Evolutionary conservation across 1,140 invertebrate genomes (phyloP).

Genomic region (Brevipalpus yothersi): DNA sequence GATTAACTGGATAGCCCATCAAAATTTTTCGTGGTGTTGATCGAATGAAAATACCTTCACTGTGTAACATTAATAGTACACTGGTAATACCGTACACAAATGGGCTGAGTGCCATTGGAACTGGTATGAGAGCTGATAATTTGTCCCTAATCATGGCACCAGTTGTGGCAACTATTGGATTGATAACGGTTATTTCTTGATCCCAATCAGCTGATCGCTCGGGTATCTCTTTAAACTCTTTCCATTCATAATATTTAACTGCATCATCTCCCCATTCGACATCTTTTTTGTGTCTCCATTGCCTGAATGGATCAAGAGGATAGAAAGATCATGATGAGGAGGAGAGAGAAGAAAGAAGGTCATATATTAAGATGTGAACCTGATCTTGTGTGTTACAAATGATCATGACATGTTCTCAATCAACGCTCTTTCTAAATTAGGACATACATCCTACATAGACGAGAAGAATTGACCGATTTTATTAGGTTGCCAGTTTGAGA

Average conservation of each 20-base stretch:
- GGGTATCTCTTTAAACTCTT: neutral
- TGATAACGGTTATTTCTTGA: constrained; percentile 7
- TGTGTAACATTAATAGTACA: neutral
- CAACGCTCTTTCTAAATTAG: no score
- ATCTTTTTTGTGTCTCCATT: constrained; percentile 1
- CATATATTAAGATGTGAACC: no score
- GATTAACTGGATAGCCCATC: neutral
- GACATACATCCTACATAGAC: no score
- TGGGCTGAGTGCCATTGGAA: neutral
- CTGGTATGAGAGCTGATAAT: neutral
- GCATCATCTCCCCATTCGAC: constrained; percentile 1
- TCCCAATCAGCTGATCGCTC: neutral
- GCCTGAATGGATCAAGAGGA: neutral
- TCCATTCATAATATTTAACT: constrained; percentile 6
- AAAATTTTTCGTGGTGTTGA: neutral
- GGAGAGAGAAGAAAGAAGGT: no score
- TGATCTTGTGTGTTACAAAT: no score
- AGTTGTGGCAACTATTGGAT: constrained; percentile 4
- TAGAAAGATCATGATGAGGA: no score
- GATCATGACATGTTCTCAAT: no score
- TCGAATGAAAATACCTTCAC: neutral
- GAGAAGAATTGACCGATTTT: no score
- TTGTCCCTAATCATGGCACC: neutral
- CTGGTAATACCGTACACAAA: neutral
- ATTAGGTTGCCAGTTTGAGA: no score